phyloP scores from a whole-genome alignment of 2,113 vertebrate genomes.

The Hydrolagus affinis region DNA sequence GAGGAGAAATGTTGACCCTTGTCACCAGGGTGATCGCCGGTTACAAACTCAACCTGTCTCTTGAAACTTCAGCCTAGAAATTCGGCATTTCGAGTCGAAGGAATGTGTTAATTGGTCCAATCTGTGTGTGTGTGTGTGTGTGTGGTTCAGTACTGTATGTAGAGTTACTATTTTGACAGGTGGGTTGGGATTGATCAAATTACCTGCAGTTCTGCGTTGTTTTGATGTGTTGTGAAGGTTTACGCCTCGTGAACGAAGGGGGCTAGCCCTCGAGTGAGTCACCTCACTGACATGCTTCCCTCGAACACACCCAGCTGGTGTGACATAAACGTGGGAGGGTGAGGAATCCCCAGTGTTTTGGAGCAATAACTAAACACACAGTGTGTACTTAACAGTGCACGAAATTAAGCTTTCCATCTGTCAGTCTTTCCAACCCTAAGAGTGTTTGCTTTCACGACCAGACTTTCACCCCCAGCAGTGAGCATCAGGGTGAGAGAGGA shows the following conservation, averaged over 20 bases:
- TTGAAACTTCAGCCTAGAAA: not conserved
- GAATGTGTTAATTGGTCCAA: not conserved
- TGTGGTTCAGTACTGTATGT: not conserved
- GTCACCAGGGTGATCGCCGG: not conserved
- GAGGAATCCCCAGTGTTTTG: not conserved
- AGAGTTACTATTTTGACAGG: not conserved
- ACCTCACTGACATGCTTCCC: not conserved
- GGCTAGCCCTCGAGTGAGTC: not conserved
- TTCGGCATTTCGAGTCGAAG: not conserved
- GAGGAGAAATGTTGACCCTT: not conserved
- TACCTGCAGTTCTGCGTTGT: not conserved
- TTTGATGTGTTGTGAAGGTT: not conserved
- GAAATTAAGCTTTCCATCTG: constrained; percentile 1
- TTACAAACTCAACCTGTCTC: not conserved
- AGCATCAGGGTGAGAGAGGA: not conserved
- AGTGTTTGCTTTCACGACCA: not conserved
- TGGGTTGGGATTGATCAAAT: not conserved
- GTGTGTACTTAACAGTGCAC: not conserved
- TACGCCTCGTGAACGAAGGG: not conserved
- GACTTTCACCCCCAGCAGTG: not conserved
- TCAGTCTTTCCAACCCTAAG: not conserved
- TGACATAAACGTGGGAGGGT: not conserved
- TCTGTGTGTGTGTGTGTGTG: not conserved
- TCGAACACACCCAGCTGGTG: not conserved
- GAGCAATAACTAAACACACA: not conserved